Evolutionary conservation across 2,888 invertebrate genomes (phyloP), one percentile per base, ranked within the genome.

Genomic region (Sesamia inferens): DNA sequence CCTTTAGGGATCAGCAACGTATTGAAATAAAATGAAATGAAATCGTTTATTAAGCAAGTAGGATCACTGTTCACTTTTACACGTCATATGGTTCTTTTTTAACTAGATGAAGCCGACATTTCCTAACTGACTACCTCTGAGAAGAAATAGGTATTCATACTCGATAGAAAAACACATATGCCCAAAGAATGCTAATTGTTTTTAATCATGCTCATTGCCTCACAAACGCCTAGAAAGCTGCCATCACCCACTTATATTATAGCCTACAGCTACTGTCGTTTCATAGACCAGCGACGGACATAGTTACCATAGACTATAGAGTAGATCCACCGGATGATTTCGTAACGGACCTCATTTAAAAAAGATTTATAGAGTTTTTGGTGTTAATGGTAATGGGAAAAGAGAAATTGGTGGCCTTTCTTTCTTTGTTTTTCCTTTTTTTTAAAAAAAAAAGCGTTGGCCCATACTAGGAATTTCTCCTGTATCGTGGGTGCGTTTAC

Each of bases 211-310:
- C 58, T 47, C 55, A 73, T 81, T 78, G 71, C 69, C 16, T 48
- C 66, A 74, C 47, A 63, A 42, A 79, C 79, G 63, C 74, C 65
- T 51, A 65, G 76, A 44, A 11, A 48, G 71, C 84, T 84, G 74
- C 84, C 84, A 82, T 84, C 82, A 82, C 0, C 69, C 79, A 80
- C 75, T 84, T 82, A 84, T 31, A n/a, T 31, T 59, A 51, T 75
- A 57, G 79, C 83, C 82, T 24, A 44, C 5, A 79, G 83, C 83
- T 47, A 78, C 62, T 61, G 77, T 61, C 66, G 63, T 64, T 47
- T 55, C 68, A 71, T 54, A 39, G 61, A 59, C 47, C 47, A 71
- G 58, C 62, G 76, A 58, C 61, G 76, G 54, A 54, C 62, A 31
- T 42, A 69, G 82, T 79, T 71, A 79, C 71, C 73, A 82, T 76